Base-by-base conservation (phyloP, 2,113 vertebrate species). In the Campylomormyrus numenius region DNA sequence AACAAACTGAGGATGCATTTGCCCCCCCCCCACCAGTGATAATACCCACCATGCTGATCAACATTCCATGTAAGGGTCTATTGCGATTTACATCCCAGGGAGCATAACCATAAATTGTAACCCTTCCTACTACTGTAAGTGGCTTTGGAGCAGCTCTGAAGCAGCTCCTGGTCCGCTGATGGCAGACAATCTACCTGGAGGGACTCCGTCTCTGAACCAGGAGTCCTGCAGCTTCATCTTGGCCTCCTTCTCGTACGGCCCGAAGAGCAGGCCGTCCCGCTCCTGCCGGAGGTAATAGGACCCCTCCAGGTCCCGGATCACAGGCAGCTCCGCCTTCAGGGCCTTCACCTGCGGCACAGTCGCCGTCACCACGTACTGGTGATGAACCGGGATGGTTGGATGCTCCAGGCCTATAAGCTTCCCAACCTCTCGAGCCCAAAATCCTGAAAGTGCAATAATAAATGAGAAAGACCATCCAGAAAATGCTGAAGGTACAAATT, bases 281-380 rank as follows among this genome's bases (percentile, higher is more conserved):
- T 99, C 98, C 93, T 99, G 98, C 0, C 98, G 97, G 46, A 99
- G 89, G 89, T 99, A 99, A 92, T 97, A 99, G 0, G 98, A 99
- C 6, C 96, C 96, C 94, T 99, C 98, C 92, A 99, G 94, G 89
- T 99, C 98, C 48, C 98, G 96, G 92, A 99, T 96, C 84, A 99
- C 98, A 0, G 98, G 96, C 35, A 99, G 93, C 93, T 99, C 98
- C 91, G 86, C 96, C 92, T 97, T 95, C 92, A 99, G 94, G 83
- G 96, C 97, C 94, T 98, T 99, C 89, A 99, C 98, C 95, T 99
- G 98, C 0, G 98, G 97, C 27, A 99, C 94, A 0, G 97, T 98
- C 0, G 97, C 96, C 0, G 98, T 99, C 46, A 99, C 97, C 1
- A 99, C 93, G 24, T 99, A 99, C n/a, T 99, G 98, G 93, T 99